These are phyloP conservation scores for Chironomus tepperi DNA, from an alignment of 1,140 invertebrate genomes.

Conservation along the genomic window DNA sequence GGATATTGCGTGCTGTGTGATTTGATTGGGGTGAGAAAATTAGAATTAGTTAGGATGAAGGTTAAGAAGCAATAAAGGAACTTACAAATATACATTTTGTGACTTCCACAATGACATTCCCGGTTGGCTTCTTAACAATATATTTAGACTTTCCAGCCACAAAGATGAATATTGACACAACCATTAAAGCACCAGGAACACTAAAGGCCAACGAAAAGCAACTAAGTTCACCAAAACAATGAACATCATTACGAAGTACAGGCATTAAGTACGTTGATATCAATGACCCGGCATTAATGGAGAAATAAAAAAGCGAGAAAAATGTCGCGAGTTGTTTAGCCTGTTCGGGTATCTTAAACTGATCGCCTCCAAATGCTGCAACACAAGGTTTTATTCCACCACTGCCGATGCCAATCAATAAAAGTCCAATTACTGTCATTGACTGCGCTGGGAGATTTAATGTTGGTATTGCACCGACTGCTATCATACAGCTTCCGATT, in stretches of 20 bases:
- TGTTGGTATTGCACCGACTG: constrained; percentile 46
- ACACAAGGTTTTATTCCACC: constrained; percentile 82
- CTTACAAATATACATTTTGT: constrained; percentile 69
- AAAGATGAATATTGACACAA: constrained; percentile 64
- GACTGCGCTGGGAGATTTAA: constrained; percentile 42
- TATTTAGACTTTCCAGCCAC: constrained; percentile 67
- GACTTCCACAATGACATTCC: constrained; percentile 74
- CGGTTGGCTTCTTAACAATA: constrained; percentile 64
- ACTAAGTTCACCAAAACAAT: constrained; percentile 55
- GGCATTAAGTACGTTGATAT: constrained; percentile 71
- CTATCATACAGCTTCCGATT: constrained; percentile 60
- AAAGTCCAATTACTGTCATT: constrained; percentile 52
- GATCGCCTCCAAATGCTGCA: constrained; percentile 74
- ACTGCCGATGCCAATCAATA: constrained; percentile 59
- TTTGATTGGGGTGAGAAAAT: background rate
- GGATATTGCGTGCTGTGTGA: constrained; percentile 35
- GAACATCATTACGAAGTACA: constrained; percentile 54
- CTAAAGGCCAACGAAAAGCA: constrained; percentile 77
- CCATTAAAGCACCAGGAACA: constrained; percentile 64
- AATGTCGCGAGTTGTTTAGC: constrained; percentile 54
- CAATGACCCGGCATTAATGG: constrained; percentile 71
- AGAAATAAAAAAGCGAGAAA: constrained; percentile 75
- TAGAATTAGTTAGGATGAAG: background rate
- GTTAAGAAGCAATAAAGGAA: constrained; percentile 31
- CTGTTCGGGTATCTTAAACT: constrained; percentile 54